Evolutionary conservation across 1,140 invertebrate species (phyloP).

Genomic region (Andrena cerasifolii): DNA sequence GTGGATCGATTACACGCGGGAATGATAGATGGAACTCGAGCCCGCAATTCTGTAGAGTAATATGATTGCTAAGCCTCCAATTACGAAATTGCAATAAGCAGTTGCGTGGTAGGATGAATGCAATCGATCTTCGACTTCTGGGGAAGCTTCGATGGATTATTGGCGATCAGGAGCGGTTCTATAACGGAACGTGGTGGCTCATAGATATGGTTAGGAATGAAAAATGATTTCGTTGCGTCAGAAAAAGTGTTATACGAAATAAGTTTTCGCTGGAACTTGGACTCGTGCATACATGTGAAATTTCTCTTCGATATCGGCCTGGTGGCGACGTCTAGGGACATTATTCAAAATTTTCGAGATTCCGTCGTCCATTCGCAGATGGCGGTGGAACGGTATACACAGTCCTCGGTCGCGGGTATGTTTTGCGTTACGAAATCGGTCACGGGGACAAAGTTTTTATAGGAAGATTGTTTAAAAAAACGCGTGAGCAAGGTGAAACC

Average conservation of each 20-base stretch:
- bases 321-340: background rate
- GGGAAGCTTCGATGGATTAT: background rate
- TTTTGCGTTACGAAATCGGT: background rate
- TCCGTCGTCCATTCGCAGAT: background rate
- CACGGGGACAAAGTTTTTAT: background rate
- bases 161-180: background rate
- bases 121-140: conserved; percentile 5
- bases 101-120: background rate
- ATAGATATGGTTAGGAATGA: background rate
- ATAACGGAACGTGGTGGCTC: background rate
- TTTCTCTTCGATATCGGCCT: too few relatives aligned
- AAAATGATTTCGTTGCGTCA: background rate
- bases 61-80: conserved; percentile 25
- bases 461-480: background rate
- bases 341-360: background rate
- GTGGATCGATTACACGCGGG: conserved; percentile 37
- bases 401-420: conserved; percentile 17
- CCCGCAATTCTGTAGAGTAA: conserved; percentile 23
- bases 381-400: background rate
- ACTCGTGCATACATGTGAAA: background rate
- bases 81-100: conserved; percentile 28
- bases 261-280: background rate
- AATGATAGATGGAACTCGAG: conserved; percentile 43
- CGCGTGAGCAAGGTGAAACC: background rate
- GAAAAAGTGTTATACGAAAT: too few relatives aligned